Base-by-base conservation (phyloP, 2,888 invertebrate genomes). In the Oscheius onirici region DNA sequence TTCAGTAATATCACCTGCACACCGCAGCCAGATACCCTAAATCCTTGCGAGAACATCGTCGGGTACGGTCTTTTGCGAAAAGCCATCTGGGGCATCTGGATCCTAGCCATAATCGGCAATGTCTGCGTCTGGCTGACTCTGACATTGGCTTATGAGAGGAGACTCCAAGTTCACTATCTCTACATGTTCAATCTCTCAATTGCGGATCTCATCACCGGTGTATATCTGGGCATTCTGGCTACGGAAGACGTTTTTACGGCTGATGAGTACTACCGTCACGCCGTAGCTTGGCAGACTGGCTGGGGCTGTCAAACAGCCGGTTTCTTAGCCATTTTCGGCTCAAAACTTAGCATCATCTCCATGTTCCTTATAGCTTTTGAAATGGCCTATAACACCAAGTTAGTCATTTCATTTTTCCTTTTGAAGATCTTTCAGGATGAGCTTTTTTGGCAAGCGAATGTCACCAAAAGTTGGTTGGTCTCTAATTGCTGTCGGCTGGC, bases 11-110 rank as follows among this genome's bases (percentile, higher is more conserved):
- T 86, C 44, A 75, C 78, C 1, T 86, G 86, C 58, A 77, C 78
- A 46, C 94, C 94, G 0, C 90, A 90, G 74, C 92, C 94, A 0
- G 92, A 94, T 88, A 93, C 93, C 0, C 89, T 94, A 63, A 94
- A 94, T 88, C 94, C 94, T 0, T 94, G 94, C 88, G 94, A 94
- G 87, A 94, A 94, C 88, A 93, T 94, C 71, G 93, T 94, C 92
- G 94, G 94, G n/a, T 84, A 83, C 44, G 74, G 75, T 10, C 76
- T 79, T 22, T 72, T 86, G 1, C 78, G 86, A 5, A 75, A 76
- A 17, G 95, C 96, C 22, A 95, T 97, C 63, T 97, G 97, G 97
- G 92, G 95, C 17, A 95, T 97, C 54, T 97, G 97, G 89, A 91
- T 97, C 71, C 91, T 96, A 83, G 95, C 97, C 49, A 92, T 97